Evolutionary conservation across 1,140 invertebrate species (phyloP).

Genomic region (Drosophila parabipectinata): DNA sequence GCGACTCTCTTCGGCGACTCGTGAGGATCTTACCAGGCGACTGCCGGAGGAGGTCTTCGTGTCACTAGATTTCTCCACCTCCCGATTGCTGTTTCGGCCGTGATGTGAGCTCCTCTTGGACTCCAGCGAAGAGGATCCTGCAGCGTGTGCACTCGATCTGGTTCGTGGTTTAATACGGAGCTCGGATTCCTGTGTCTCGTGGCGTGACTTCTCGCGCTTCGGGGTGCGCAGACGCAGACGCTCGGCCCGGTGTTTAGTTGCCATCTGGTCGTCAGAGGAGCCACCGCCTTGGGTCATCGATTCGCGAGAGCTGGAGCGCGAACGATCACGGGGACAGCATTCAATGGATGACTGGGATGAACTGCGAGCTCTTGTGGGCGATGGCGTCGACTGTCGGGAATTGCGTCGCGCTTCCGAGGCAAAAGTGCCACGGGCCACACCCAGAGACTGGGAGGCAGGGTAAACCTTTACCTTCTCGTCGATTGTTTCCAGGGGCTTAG

Average conservation of each 20-base stretch:
- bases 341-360: conserved; percentile 80
- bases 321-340: conserved; percentile 76
- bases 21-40: conserved; percentile 64
- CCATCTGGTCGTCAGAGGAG: conserved; percentile 69
- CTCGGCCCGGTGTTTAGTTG: conserved; percentile 57
- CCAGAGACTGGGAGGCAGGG: conserved; percentile 39
- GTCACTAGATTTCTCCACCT: conserved; percentile 43
- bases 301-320: conserved; percentile 77
- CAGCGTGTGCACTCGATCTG: conserved; percentile 12
- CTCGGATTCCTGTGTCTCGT: conserved; percentile 49
- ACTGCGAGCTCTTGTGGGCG: conserved; percentile 69
- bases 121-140: conserved; percentile 26
- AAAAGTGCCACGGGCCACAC: conserved; percentile 68
- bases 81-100: conserved; percentile 44
- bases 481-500: conserved; percentile 78
- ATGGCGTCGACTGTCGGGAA: conserved; percentile 67
- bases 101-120: conserved; percentile 51
- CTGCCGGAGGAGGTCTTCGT: conserved; percentile 43
- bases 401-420: conserved; percentile 75
- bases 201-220: conserved; percentile 61
- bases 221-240: conserved; percentile 65
- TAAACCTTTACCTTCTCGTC: conserved; percentile 69
- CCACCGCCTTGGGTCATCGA: conserved; percentile 70
- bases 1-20: conserved; percentile 55
- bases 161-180: background rate